Evolutionary conservation across 1,140 invertebrate genomes (phyloP), one percentile per base, ranked within the genome.

Genomic region (Meloidogyne exigua): DNA sequence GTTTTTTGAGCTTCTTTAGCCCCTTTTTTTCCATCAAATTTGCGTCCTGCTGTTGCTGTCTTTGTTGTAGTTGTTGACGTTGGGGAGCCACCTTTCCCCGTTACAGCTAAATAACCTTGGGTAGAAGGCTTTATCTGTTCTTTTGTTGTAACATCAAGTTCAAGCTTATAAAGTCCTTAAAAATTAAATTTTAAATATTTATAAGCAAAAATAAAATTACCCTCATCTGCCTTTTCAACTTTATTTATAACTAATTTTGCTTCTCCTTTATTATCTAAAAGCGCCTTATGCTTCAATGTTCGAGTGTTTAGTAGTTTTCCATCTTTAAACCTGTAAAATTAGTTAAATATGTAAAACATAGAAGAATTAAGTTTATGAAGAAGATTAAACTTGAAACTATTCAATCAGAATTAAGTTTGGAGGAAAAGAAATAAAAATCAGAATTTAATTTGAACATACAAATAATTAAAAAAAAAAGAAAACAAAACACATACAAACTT

Each of bases 221-320:
- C 72, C 1, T 62, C 23, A 32, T 73, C 72, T 21, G 49, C 49
- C 21, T 73, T 73, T 7, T 73, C 72, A 28, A 73, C n/a, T 73
- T 73, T 73, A 39, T 25, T 73, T 10, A 73, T 62, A 18, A 73
- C 28, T 13, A 73, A 57, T 64, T 73, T 73, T 5, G 72, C 72
- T 15, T 73, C 72, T 26, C 72, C 72, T 36, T 62, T 42, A 62
- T 39, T 36, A 21, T 73, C 72, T 23, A 73, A 62, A 15, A 64
- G 13, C 12, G 72, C 72, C 12, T 73, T 73, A 65, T 73, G 57
- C 28, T 73, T 73, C 11, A 73, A 23, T 26, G 72, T 73, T 23
- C 72, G 57, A 13, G 72, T 18, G 23, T 73, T 73, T 65, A 65
- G 23, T 13, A 73, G 26, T 64, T 73, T 73, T 2, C 72, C 72